Evolutionary conservation across 2,797 vertebrate genomes (phyloP), one percentile per base, ranked within the genome.

Genomic region (Peromyscus eremicus): DNA sequence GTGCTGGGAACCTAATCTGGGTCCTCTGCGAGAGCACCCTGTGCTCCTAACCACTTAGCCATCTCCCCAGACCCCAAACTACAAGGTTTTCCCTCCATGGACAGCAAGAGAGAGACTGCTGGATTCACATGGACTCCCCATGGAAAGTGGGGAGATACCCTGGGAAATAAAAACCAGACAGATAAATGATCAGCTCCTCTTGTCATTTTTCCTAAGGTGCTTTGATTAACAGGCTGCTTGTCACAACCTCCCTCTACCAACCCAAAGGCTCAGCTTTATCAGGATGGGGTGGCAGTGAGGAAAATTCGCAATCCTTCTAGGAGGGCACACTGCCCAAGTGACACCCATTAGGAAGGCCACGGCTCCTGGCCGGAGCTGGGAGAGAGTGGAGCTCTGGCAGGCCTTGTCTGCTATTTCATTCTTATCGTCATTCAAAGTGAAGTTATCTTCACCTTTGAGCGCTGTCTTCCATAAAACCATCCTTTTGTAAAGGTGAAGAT

Each of bases 241-340:
- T 55, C 95, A 94, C 75, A 46, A 21, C 55, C 70, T 94, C 91
- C 82, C 82, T 93, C 52, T 17, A 49, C 73, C 91, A 97, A 68
- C 92, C 91, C 76, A 70, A n/a, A 11, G 7, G 60, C 89, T 85
- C 76, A 52, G 70, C 46, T 79, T 32, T 43, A 27, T 40, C 34
- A 62, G 52, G 80, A 57, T 3, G 49, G 66, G 70, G 25, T 32
- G 40, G 79, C 70, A 23, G n/a, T 46, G 29, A 32, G 34, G 57
- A 6, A 83, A 73, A 37, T 27, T 52, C 70, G 19, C 55, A 46
- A 60, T 27, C 66, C 82, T 91, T 34, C 57, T 62, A 25, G 70
- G 40, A 84, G 37, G 9, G 12, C 2, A 3, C 34, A 55, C 7
- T 52, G 32, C 76, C 49, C 87, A 23, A 2, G 57, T 6, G 6